Evolutionary conservation across 2,797 vertebrate genomes (phyloP).

Genomic region (Hephaestus fuliginosus): DNA sequence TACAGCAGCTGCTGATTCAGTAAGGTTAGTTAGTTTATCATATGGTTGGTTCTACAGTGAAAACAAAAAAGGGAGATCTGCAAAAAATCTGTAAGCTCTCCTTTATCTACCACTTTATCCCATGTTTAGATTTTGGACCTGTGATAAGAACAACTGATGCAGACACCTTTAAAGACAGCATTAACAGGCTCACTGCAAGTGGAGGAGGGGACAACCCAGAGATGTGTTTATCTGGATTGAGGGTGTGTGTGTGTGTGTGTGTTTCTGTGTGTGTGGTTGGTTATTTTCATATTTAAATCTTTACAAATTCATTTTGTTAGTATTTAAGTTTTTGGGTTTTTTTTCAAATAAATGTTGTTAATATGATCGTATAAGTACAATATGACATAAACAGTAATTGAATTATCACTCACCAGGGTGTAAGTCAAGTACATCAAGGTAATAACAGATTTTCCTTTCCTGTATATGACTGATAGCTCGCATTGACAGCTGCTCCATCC

Average conservation of each 20-base stretch:
- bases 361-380: neutral
- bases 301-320: neutral
- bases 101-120: too few relatives aligned
- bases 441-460: neutral
- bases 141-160: constrained; percentile 66
- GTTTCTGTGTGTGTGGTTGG: too few relatives aligned
- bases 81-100: too few relatives aligned
- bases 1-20: neutral
- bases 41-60: neutral
- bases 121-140: constrained; percentile 63
- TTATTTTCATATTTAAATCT: too few relatives aligned
- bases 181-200: constrained; percentile 55
- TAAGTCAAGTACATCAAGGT: neutral
- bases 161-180: constrained; percentile 62
- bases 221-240: constrained; percentile 71
- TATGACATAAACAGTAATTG: neutral
- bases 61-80: too few relatives aligned
- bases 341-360: neutral
- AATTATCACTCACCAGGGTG: neutral
- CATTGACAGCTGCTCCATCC: constrained; percentile 70
- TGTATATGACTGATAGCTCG: constrained; percentile 61
- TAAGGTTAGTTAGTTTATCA: too few relatives aligned
- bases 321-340: neutral
- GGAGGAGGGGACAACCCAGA: constrained; percentile 73
- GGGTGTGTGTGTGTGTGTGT: constrained; percentile 49